Base-by-base conservation (phyloP, 2,797 vertebrate species). In the Echeneis naucrates region DNA sequence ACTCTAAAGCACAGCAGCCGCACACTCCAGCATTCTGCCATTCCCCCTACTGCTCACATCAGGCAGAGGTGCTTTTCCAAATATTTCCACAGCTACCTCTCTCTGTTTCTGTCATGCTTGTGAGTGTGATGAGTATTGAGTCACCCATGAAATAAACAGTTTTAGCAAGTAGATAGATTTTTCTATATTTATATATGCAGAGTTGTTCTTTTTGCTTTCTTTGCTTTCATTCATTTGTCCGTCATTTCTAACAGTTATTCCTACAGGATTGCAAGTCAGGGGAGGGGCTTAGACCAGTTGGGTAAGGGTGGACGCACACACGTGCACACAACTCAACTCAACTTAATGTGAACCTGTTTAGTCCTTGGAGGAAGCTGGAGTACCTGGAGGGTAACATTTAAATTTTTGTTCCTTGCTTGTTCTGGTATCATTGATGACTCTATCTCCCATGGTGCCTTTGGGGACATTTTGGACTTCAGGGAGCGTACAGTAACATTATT, bases 31-130 rank as follows among this genome's bases (percentile, higher is more conserved):
- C 72, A 55, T 62, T 75, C 55, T 42, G 2, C 54, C 58, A 5
- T n/a, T 70, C 55, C 61, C 40, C 59, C 53, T n/a, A 50, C 45
- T 24, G 26, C 67, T 72, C 9, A 2, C n/a, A 63, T 72, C 59
- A 52, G 52, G 32, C 57, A 56, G 33, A 74, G 73, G 60, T 73
- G 68, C 51, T 68, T 53, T 59, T 45, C 3, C 60, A 56, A 60
- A 44, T 61, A 66, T 74, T 79, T 78, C 69, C 56, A 67, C 72
- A 75, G 80, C 71, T 83, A 69, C 26, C 42, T 70, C 64, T 73
- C 45, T 40, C 35, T 24, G 16, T 59, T 33, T 66, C 32, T 50
- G 47, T 21, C 3, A 13, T 69, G 48, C 45, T 44, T 16, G n/a
- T 37, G 24, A 35, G n/a, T 59, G 57, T 9, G 45, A 3, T 52